Conservation (phyloP, 2,113 vertebrate species). For the Poeciliopsis turrubarensis region DNA sequence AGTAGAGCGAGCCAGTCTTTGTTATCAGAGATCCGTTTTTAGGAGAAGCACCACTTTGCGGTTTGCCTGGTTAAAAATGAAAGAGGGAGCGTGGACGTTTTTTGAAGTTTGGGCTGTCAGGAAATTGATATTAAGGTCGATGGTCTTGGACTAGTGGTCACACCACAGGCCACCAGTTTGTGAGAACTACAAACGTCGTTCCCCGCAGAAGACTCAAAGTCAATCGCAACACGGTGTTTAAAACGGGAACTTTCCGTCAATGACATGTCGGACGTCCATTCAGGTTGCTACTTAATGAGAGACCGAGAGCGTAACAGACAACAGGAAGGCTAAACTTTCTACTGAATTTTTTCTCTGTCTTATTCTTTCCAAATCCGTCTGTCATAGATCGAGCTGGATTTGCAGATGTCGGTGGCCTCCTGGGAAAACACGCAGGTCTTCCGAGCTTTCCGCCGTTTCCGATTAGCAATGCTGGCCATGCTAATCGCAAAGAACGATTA, state of each 20-base stretch:
- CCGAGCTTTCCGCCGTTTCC: neutral
- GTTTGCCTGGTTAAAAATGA: neutral
- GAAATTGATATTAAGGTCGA: neutral
- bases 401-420: neutral
- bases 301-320: neutral
- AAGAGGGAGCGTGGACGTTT: neutral
- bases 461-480: neutral
- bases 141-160: neutral
- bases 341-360: neutral
- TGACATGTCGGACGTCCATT: neutral
- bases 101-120: neutral
- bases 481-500: neutral
- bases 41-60: neutral
- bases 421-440: neutral
- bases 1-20: conserved; percentile 11
- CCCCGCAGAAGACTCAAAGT: neutral
- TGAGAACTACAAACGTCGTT: neutral
- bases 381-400: neutral
- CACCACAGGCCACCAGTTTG: neutral
- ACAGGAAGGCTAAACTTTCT: neutral
- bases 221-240: neutral
- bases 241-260: neutral
- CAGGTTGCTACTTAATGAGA: neutral
- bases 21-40: conserved; percentile 1
- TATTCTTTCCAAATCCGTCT: neutral